A percentile compares a stretch with the other conserved stretches of the same genome.
These are phyloP conservation scores for Caenorhabditis sp. DNA, from an alignment of 2,888 invertebrate species.

Conservation along the genomic window DNA sequence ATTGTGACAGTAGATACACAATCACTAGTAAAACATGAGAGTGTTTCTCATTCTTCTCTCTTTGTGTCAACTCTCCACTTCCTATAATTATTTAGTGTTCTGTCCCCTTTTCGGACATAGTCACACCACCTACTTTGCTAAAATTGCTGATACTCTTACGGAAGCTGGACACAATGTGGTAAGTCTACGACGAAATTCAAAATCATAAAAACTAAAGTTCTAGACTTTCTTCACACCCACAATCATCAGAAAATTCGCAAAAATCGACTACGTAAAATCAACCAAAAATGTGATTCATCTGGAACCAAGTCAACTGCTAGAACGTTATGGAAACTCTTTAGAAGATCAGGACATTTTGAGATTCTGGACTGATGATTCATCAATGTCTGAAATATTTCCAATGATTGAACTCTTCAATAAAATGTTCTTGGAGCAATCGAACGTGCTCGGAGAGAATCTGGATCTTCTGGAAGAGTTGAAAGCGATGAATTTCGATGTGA, in stretches of 20 bases:
- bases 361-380: neutral
- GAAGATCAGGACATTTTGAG: neutral
- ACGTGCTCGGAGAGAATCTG: slow-evolving; percentile 4
- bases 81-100: slow-evolving; percentile 46
- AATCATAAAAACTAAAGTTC: neutral
- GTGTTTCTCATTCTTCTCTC: slow-evolving; percentile 1
- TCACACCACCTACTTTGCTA: slow-evolving; percentile 60
- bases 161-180: slow-evolving; percentile 67
- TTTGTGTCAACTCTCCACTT: neutral
- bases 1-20: neutral
- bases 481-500: slow-evolving; percentile 32
- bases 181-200: neutral
- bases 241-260: slow-evolving; percentile 10
- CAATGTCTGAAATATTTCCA: slow-evolving; percentile 8
- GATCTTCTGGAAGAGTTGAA: slow-evolving; percentile 30
- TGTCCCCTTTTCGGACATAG: slow-evolving; percentile 59
- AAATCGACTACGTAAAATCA: slow-evolving; percentile 8
- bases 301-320: slow-evolving; percentile 23
- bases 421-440: slow-evolving; percentile 9
- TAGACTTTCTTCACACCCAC: slow-evolving; percentile 39
- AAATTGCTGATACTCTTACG: slow-evolving; percentile 60
- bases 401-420: slow-evolving; percentile 3
- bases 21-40: slow-evolving; percentile 4
- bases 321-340: slow-evolving; percentile 2
- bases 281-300: slow-evolving; percentile 30